Evolutionary conservation across 35 echinoderm and acorn worm species (phyloP).

Genomic region (Diadema setosum): DNA sequence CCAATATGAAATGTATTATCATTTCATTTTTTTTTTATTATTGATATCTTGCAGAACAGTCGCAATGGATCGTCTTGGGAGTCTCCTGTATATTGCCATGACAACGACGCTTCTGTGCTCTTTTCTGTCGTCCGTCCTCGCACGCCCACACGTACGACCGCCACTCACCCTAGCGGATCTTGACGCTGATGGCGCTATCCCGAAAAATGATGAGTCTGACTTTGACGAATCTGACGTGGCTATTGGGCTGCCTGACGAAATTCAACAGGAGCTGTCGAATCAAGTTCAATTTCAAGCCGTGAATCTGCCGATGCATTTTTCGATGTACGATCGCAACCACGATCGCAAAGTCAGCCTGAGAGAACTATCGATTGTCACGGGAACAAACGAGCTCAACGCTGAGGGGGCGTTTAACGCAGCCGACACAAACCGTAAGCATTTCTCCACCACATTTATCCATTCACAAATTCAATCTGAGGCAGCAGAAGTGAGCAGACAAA

Average conservation of each 20-base stretch:
- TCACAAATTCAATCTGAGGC: too few relatives aligned
- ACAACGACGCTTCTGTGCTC: not conserved
- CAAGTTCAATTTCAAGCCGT: not conserved
- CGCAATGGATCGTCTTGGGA: not conserved
- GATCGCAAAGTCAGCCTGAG: slow-evolving; percentile 12
- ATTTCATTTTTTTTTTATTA: too few relatives aligned
- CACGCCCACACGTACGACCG: not conserved
- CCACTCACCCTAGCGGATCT: not conserved
- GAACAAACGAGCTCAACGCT: slow-evolving; percentile 13
- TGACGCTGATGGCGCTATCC: slow-evolving; percentile 4
- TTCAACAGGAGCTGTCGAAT: not conserved
- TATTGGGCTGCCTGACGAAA: not conserved
- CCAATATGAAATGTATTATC: too few relatives aligned
- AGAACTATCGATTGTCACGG: slow-evolving; percentile 28
- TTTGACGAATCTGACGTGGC: not conserved
- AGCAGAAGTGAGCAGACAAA: too few relatives aligned
- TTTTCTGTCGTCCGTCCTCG: not conserved
- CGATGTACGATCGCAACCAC: slow-evolving; percentile 20
- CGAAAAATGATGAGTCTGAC: not conserved
- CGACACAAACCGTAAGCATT: slow-evolving; percentile 45
- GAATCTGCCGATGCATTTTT: slow-evolving; percentile 16
- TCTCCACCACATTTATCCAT: too few relatives aligned
- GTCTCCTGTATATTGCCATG: not conserved
- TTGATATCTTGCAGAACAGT: too few relatives aligned
- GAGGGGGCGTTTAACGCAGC: slow-evolving; percentile 30